Base-by-base conservation (phyloP, 2,113 vertebrate species). In the Macrotus californicus region DNA sequence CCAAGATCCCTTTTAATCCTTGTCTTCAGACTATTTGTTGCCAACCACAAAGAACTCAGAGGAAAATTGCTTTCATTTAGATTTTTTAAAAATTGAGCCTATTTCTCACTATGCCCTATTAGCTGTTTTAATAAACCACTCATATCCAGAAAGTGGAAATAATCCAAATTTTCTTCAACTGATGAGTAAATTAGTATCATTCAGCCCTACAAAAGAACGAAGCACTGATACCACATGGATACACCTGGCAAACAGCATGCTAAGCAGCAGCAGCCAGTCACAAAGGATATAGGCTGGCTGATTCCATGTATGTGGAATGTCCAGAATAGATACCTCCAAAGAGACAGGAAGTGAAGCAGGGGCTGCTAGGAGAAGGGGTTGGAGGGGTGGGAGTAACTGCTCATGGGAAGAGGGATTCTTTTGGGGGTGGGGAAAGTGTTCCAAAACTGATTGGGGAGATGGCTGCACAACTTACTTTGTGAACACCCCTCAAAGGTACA, bases 81-180 rank as follows among this genome's bases (percentile, higher is more conserved):
- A 43, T 64, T 59, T 26, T 77, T 10, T 14, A 46, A 54, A 14
- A 59, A 6, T 4, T 13, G 21, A 56, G 36, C 16, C 50, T 29
- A 36, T 46, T 83, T 41, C 19, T 21, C 34, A 87, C 0, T 34
- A 24, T 4, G 18, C 10, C 24, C 64, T 75, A 8, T 39, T n/a
- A 54, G 41, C 43, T 69, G n/a, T 67, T 90, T 94, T 84, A 41
- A 67, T 36, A 83, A 95, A 77, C 21, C 22, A 79, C 15, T 72
- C 43, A 39, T 4, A 50, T 56, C 54, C 82, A 61, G 48, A 29
- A 59, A 61, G 24, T 18, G 18, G 34, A 79, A 87, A 61, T 9
- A 22, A 82, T n/a, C 24, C 46, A 77, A 67, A 87, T 61, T 50
- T 48, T 59, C 15, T 29, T 5, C 54, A 19, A 13, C 31, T 2